phyloP scores from a whole-genome alignment of 64 coral and sea anemone species.

The Hydrozoanthus tunicans region DNA sequence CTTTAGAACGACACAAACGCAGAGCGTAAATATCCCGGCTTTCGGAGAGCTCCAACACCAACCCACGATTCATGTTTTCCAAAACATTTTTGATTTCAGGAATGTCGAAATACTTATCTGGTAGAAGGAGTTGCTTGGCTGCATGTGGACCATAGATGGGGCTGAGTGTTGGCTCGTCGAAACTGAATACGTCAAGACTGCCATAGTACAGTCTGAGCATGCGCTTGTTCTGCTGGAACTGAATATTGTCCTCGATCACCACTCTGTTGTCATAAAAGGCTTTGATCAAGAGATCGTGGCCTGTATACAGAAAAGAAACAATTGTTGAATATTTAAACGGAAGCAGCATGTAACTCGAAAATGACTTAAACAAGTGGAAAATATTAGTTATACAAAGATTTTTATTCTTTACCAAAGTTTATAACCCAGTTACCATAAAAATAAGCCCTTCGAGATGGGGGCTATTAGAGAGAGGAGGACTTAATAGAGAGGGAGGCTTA shows the following conservation, averaged over 20 bases:
- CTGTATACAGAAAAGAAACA: background rate
- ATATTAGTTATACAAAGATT: too few species aligned
- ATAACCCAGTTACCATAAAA: too few species aligned
- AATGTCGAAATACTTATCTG: conserved; percentile 9
- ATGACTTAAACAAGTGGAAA: too few species aligned
- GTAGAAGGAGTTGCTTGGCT: conserved; percentile 64
- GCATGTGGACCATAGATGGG: conserved; percentile 54
- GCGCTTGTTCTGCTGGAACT: conserved; percentile 29
- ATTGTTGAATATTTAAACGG: background rate
- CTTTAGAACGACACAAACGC: conserved; percentile 47
- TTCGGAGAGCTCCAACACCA: conserved; percentile 69
- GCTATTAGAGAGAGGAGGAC: too few species aligned
- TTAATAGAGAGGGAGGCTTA: too few species aligned
- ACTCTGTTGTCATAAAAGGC: conserved; percentile 42
- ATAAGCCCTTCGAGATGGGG: too few species aligned
- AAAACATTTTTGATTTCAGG: conserved; percentile 63
- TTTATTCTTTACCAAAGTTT: too few species aligned
- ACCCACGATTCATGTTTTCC: conserved; percentile 69
- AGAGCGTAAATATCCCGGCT: conserved; percentile 55
- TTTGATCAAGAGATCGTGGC: conserved; percentile 33
- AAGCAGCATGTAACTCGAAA: too few species aligned
- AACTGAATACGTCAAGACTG: background rate
- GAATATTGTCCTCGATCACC: conserved; percentile 14
- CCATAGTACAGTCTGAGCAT: conserved; percentile 47
- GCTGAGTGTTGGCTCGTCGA: background rate